phyloP scores from a whole-genome alignment of 2,797 vertebrate species.

The Paratrypauchen microcephalus region DNA sequence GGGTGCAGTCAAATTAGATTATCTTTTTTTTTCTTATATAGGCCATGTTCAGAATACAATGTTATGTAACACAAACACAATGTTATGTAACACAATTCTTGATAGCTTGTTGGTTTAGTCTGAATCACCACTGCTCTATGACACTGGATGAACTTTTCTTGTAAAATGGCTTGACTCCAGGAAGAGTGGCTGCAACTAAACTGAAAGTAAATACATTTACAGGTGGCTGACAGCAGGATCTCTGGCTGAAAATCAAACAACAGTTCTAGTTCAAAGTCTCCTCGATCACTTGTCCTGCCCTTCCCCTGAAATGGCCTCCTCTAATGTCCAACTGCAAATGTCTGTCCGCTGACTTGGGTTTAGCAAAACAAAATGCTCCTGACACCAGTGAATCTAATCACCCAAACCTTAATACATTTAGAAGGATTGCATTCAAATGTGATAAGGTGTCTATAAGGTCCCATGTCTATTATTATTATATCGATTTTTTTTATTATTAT shows the following conservation, averaged over 20 bases:
- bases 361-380: constrained; percentile 1
- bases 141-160: neutral
- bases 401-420: neutral
- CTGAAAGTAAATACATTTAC: constrained; percentile 17
- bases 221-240: constrained; percentile 31
- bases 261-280: constrained; percentile 57
- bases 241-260: constrained; percentile 52
- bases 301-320: constrained; percentile 28
- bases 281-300: constrained; percentile 30
- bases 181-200: neutral
- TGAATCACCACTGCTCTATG: neutral
- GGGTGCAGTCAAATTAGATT: neutral
- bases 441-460: neutral
- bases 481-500: no score
- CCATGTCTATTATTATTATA: no score
- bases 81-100: neutral
- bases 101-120: neutral
- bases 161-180: neutral
- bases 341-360: constrained; percentile 1
- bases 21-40: neutral
- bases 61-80: no score
- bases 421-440: no score
- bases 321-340: constrained; percentile 11
- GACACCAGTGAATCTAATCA: constrained; percentile 8
- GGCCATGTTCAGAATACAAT: neutral